Evolutionary conservation across 1,140 invertebrate species (phyloP).

Genomic region (Teleopsis dalmanni): DNA sequence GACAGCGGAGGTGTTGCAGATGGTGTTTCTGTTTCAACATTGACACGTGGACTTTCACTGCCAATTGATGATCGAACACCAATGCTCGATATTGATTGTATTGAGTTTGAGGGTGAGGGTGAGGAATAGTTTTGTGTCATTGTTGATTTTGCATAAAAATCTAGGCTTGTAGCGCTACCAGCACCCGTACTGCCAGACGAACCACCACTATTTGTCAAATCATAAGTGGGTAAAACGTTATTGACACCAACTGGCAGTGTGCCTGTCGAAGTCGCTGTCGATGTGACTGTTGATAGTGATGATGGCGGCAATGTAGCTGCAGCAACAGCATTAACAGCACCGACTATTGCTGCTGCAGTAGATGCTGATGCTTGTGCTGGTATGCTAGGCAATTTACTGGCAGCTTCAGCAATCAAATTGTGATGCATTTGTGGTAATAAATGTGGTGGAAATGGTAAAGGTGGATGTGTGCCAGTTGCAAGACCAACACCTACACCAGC

Average conservation of each 20-base stretch:
- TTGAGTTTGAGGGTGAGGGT: constrained; percentile 39
- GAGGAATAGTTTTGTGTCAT: constrained; percentile 29
- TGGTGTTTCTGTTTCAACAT: constrained; percentile 20
- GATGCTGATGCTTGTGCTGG: constrained; percentile 14
- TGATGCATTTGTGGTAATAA: constrained; percentile 43
- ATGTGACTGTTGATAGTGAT: neutral
- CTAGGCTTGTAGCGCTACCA: constrained; percentile 10
- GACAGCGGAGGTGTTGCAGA: constrained; percentile 35
- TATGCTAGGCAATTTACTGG: constrained; percentile 34
- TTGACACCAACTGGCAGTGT: neutral
- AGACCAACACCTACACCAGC: no score
- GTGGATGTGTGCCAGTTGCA: constrained; percentile 19
- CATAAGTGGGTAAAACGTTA: constrained; percentile 8
- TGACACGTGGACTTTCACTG: constrained; percentile 13
- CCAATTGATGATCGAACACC: constrained; percentile 18
- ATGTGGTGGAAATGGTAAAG: constrained; percentile 56
- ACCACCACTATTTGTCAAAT: constrained; percentile 11
- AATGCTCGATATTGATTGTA: constrained; percentile 42
- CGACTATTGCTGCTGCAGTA: constrained; percentile 20
- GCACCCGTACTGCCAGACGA: constrained; percentile 3
- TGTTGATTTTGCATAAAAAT: constrained; percentile 13
- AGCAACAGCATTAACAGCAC: constrained; percentile 9
- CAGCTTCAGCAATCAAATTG: constrained; percentile 39
- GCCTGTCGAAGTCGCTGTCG: neutral
- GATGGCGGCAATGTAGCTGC: neutral